These are phyloP conservation scores for Spea multiplicata DNA, from an alignment of 2,113 vertebrate species.

Conservation along the genomic window DNA sequence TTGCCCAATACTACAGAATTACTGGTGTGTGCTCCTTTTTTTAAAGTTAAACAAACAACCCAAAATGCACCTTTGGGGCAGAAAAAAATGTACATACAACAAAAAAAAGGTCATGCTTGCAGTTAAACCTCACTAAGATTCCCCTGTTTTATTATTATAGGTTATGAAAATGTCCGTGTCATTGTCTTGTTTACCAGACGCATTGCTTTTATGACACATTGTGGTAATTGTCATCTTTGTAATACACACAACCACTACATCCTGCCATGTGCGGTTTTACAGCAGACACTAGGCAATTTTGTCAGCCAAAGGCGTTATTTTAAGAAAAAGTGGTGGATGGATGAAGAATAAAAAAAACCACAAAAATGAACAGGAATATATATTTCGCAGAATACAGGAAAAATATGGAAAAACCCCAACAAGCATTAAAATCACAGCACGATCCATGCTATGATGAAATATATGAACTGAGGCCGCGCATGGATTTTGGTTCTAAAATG, in stretches of 20 bases:
- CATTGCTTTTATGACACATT: background rate
- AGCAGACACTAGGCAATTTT: background rate
- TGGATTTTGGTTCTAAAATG: too few relatives aligned
- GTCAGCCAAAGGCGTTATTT: background rate
- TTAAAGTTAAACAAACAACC: too few relatives aligned
- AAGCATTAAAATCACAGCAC: background rate
- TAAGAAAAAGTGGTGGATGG: background rate
- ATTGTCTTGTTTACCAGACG: background rate
- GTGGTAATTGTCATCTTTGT: conserved; percentile 1
- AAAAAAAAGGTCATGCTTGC: background rate
- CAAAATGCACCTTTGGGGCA: too few relatives aligned
- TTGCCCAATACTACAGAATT: too few relatives aligned
- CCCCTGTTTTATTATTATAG: background rate
- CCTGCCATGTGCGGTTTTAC: conserved; percentile 11
- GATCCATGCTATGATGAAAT: background rate
- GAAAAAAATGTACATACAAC: too few relatives aligned
- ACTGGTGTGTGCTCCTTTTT: too few relatives aligned
- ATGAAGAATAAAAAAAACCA: background rate
- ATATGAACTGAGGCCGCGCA: too few relatives aligned
- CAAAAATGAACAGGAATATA: background rate
- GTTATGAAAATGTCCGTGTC: background rate
- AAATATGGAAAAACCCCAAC: background rate
- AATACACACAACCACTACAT: conserved; percentile 11
- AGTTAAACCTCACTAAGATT: background rate
- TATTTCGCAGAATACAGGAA: background rate